phyloP scores from a whole-genome alignment of 2,113 vertebrate genomes.

The Bolborhynchus lineola region DNA sequence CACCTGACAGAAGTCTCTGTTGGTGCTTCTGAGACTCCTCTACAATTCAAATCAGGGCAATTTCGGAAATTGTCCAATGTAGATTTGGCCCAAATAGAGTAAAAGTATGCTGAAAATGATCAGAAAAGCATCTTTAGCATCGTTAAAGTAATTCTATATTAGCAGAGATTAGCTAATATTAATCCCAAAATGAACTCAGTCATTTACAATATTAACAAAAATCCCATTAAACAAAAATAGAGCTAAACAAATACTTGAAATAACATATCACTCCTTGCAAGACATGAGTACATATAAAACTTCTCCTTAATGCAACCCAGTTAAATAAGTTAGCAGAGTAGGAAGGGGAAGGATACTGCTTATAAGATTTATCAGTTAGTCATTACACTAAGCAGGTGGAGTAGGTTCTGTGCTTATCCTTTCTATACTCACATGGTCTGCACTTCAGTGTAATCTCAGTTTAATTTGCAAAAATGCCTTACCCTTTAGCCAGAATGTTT shows the following conservation, averaged over 20 bases:
- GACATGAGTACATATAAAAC: background rate
- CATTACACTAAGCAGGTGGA: background rate
- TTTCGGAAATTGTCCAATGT: background rate
- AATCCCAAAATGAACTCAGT: background rate
- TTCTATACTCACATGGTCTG: background rate
- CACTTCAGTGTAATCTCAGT: background rate
- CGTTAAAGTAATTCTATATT: background rate
- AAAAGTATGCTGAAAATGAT: background rate
- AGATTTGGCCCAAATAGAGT: background rate
- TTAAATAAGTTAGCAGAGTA: background rate
- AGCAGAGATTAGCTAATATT: background rate
- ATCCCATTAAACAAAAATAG: background rate
- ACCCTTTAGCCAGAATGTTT: slow-evolving; percentile 9
- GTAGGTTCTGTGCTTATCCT: background rate
- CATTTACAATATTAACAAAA: background rate
- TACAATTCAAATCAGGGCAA: background rate
- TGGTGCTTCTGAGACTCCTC: background rate
- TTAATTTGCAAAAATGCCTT: slow-evolving; percentile 6
- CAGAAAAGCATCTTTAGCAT: background rate
- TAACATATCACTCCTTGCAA: background rate
- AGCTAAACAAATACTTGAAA: background rate
- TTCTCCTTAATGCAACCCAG: background rate
- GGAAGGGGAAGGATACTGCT: background rate
- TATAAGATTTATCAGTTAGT: background rate
- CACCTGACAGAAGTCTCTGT: accelerated